phyloP scores from a whole-genome alignment of 2,888 invertebrate genomes.

The Mermis nigrescens region DNA sequence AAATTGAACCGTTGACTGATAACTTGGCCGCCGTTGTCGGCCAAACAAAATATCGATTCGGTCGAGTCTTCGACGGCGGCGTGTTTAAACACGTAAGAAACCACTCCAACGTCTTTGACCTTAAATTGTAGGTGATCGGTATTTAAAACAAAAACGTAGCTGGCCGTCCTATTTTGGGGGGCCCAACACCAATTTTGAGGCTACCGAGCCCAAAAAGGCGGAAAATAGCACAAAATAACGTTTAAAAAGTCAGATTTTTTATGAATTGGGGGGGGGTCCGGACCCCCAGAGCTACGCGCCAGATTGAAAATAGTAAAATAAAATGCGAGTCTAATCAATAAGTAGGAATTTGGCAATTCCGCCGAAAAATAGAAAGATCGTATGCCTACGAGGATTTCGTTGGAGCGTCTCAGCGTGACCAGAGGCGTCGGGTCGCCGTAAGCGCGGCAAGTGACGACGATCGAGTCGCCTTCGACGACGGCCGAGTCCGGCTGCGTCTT shows the following conservation, averaged over 20 bases:
- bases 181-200: no score
- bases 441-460: not conserved
- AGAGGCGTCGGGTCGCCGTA: conserved; percentile 5
- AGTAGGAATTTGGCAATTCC: no score
- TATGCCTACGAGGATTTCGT: not conserved
- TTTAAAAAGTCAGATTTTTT: no score
- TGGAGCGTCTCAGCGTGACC: not conserved
- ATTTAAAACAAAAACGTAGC: not conserved
- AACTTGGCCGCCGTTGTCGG: conserved; percentile 2
- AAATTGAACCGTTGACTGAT: not conserved
- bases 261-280: no score
- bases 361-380: not conserved
- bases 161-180: no score
- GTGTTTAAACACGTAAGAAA: not conserved
- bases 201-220: no score
- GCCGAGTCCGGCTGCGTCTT: not conserved
- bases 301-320: no score
- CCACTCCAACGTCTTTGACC: not conserved
- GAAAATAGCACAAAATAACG: no score
- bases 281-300: no score
- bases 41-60: conserved; percentile 1
- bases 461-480: not conserved
- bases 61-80: not conserved
- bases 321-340: no score
- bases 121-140: no score